Conservation (phyloP, 2,888 invertebrate species). For the Amiota minor region DNA sequence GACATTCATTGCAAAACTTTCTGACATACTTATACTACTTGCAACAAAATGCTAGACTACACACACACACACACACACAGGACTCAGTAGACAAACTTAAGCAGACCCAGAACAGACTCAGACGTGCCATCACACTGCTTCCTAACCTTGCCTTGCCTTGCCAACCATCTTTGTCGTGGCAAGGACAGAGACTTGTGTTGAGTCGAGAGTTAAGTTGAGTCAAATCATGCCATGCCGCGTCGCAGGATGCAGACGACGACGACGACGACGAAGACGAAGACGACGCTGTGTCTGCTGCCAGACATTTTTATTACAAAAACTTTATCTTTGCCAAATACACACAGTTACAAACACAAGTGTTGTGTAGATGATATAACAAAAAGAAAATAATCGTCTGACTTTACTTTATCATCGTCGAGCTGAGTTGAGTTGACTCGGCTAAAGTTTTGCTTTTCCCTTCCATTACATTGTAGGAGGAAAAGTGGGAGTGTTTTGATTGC, state of each 20-base stretch:
- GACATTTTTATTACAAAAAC: slow-evolving; percentile 67
- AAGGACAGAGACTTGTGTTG: slow-evolving; percentile 6
- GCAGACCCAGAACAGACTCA: background rate
- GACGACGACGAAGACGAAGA: background rate
- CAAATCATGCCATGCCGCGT: no score
- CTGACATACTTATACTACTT: slow-evolving; percentile 63
- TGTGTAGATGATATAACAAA: no score
- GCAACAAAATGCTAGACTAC: slow-evolving; percentile 57
- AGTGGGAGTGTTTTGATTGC: slow-evolving; percentile 24
- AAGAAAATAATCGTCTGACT: no score
- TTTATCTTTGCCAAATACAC: slow-evolving; percentile 66
- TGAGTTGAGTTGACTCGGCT: no score
- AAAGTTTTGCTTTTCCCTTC: slow-evolving; percentile 31
- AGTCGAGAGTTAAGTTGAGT: background rate
- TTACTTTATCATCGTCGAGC: no score
- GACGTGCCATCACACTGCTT: no score
- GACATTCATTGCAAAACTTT: slow-evolving; percentile 63
- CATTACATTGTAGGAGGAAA: slow-evolving; percentile 29
- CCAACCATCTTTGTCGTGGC: background rate
- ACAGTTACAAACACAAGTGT: slow-evolving; percentile 52
- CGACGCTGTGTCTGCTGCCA: slow-evolving; percentile 44
- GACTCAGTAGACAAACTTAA: slow-evolving; percentile 9
- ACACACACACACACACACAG: slow-evolving; percentile 49
- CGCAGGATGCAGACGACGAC: slow-evolving; percentile 29
- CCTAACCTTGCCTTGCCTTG: no score